Evolutionary conservation across 2,797 vertebrate genomes (phyloP), one percentile per base, ranked within the genome.

Genomic region (Acridotheres tristis): DNA sequence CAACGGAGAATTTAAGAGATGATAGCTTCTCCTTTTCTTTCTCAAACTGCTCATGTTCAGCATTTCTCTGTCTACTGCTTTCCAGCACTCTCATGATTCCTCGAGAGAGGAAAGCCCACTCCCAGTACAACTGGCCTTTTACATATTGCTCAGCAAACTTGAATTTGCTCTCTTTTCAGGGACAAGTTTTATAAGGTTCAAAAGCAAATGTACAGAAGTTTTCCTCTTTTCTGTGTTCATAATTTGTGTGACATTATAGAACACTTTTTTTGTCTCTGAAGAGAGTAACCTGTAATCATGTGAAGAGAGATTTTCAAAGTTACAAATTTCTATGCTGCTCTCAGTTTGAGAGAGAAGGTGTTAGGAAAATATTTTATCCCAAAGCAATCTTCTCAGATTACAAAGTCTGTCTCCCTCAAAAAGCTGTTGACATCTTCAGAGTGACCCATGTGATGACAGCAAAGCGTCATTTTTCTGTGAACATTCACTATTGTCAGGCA

Each of bases 71-170:
- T 67, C 94, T 80, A 22, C 32, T 85, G 65, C 57, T 90, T 88
- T 92, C 72, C 93, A 93, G 22, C 30, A 83, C 14, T 15, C 9
- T 92, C 21, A 78, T 86, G 85, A 91, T 93, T 96, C 83, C 89
- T 96, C 11, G 7, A 96, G 66, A 91, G 91, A 87, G 59, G 42
- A 94, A 73, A 87, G 30, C 63, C 74, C 51, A 88, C 65, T 84
- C 47, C 22, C 48, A 36, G 34, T 80, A 77, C 57, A 83, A 71
- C 13, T 74, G 55, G 30, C 43, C 57, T 94, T 93, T 91, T 65
- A 50, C 1, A 0, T 85, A 79, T 86, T 68, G 61, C 66, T 94
- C 68, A 89, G 76, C 45, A 94, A 91, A 51, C 66, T 25, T 66
- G 47, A 38, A 89, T 51, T n/a, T 5, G 0, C 19, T 77, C 47